Conservation (phyloP, 2,113 vertebrate species). For the Actenoides hombroni region DNA sequence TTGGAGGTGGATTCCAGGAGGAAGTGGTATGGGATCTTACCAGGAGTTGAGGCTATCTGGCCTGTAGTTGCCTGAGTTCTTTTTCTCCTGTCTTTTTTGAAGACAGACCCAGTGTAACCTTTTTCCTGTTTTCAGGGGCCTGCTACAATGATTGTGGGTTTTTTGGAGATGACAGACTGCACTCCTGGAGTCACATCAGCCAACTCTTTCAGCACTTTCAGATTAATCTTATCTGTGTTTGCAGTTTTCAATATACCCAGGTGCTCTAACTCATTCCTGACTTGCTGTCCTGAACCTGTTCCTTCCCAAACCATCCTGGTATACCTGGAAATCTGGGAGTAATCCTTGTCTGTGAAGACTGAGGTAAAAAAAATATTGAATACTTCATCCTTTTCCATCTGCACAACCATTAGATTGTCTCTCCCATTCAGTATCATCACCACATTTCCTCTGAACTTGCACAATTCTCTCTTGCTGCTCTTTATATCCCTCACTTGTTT, state of each 20-base stretch:
- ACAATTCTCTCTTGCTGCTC: not conserved
- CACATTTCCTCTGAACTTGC: not conserved
- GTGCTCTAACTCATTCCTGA: not conserved
- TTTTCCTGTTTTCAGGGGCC: not conserved
- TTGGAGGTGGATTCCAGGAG: not conserved
- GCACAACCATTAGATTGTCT: not conserved
- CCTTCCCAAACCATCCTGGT: not conserved
- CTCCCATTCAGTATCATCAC: not conserved
- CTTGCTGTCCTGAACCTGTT: not conserved
- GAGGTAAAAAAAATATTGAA: not conserved
- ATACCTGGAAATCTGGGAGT: not conserved
- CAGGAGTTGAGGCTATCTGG: not conserved
- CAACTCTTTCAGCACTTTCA: not conserved
- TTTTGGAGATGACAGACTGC: not conserved
- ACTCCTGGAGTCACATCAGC: not conserved
- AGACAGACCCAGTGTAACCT: not conserved
- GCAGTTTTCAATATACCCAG: not conserved
- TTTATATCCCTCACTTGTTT: not conserved
- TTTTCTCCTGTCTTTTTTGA: not conserved
- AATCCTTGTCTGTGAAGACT: not conserved
- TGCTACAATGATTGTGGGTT: not conserved
- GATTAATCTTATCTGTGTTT: not conserved
- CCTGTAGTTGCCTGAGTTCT: not conserved
- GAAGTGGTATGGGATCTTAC: slow-evolving; percentile 7
- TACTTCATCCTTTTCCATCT: not conserved